These are phyloP conservation scores for Stichodactyla mertensii DNA, from an alignment of 64 coral and sea anemone species.

Conservation along the genomic window DNA sequence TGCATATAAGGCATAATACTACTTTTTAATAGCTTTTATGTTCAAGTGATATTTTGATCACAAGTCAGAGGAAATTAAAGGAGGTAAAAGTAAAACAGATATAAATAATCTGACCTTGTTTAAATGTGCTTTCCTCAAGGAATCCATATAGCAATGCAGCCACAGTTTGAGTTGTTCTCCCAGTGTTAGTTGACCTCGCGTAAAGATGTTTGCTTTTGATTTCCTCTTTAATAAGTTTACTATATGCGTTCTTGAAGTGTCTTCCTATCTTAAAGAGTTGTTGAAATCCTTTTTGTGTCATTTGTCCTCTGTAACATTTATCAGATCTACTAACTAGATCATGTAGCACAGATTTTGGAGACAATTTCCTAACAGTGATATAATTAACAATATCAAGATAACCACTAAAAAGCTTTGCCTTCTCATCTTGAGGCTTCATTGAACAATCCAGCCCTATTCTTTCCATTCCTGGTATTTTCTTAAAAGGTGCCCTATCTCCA, in stretches of 20 bases:
- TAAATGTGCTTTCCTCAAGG: background rate
- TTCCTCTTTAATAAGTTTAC: background rate
- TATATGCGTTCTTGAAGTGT: background rate
- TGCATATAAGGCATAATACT: no score
- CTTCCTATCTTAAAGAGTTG: constrained; percentile 5
- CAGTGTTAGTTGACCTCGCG: background rate
- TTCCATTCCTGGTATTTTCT: background rate
- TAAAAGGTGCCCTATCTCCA: constrained; percentile 9
- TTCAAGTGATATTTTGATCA: no score
- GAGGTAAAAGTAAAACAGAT: no score
- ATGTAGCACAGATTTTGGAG: background rate
- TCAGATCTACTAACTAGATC: background rate
- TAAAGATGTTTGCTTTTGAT: background rate
- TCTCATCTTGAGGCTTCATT: background rate
- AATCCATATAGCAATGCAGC: constrained; percentile 18
- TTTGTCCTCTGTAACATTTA: constrained; percentile 3
- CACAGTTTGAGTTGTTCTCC: background rate
- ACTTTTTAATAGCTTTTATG: no score
- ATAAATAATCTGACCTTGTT: background rate
- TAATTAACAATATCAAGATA: background rate
- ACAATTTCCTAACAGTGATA: background rate
- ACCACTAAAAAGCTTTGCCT: background rate
- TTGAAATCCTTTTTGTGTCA: constrained; percentile 14
- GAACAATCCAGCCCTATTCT: background rate
- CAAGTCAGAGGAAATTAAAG: no score